These are phyloP conservation scores for Myodes glareolus DNA, from an alignment of 2,113 vertebrate genomes.

Conservation along the genomic window DNA sequence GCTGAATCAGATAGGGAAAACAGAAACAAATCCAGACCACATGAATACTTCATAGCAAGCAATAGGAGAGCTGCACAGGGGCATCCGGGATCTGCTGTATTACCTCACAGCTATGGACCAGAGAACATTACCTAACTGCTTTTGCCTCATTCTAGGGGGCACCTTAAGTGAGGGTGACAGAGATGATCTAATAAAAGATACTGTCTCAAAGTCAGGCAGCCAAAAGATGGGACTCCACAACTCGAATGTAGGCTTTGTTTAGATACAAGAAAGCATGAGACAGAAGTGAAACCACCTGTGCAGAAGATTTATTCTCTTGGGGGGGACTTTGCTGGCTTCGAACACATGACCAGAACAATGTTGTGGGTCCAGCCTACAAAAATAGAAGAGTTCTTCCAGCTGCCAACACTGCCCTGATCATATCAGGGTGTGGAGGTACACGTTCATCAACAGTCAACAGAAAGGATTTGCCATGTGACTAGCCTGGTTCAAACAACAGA, in stretches of 20 bases:
- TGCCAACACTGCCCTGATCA: neutral
- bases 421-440: neutral
- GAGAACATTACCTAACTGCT: conserved; percentile 62
- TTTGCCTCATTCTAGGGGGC: neutral
- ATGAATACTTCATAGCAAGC: conserved; percentile 60
- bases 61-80: neutral
- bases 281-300: neutral
- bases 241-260: neutral
- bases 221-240: neutral
- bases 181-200: conserved; percentile 59
- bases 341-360: neutral
- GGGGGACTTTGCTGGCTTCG: neutral
- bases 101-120: conserved; percentile 45
- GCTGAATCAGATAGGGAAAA: conserved; percentile 63
- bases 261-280: neutral
- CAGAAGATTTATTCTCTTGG: neutral
- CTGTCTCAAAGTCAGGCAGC: conserved; percentile 19
- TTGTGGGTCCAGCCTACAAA: neutral
- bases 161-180: neutral
- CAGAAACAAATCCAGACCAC: conserved; percentile 71
- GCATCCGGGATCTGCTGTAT: conserved; percentile 46
- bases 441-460: neutral
- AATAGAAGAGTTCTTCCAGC: neutral
- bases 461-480: neutral
- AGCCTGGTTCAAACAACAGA: neutral